Conservation (phyloP, 1,140 invertebrate species). For the Aphidius ervi region DNA sequence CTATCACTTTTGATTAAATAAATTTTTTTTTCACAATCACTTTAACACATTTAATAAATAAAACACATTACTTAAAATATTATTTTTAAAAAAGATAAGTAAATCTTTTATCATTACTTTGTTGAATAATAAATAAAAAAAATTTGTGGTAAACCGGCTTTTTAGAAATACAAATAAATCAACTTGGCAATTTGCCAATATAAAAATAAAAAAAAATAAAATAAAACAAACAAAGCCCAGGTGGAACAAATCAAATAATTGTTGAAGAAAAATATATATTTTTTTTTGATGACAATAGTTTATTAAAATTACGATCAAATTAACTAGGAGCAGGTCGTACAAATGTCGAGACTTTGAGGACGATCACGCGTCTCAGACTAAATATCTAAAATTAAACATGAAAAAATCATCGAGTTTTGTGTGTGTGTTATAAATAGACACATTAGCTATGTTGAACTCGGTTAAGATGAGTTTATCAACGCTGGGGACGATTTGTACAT, state of each 20-base stretch:
- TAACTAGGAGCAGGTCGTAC: background rate
- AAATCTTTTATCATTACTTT: no score
- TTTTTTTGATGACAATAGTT: background rate
- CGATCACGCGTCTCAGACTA: slow-evolving; percentile 15
- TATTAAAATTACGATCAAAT: background rate
- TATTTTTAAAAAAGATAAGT: slow-evolving; percentile 1
- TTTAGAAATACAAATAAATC: no score
- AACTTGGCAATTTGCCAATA: no score
- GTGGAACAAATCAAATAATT: no score
- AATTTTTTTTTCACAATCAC: no score
- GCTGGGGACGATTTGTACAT: background rate
- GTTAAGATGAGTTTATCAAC: slow-evolving; percentile 13
- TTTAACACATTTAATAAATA: background rate
- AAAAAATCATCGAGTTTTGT: slow-evolving; percentile 23
- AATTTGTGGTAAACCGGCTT: no score
- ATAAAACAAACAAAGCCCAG: no score
- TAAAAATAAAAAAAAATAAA: no score
- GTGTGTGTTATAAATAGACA: slow-evolving; percentile 26
- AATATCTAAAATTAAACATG: slow-evolving; percentile 26
- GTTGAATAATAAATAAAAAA: no score
- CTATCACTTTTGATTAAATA: background rate
- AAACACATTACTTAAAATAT: background rate
- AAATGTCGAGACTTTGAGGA: slow-evolving; percentile 11
- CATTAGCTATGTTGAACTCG: slow-evolving; percentile 2
- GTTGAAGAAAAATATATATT: background rate